Evolutionary conservation across 1,140 invertebrate species (phyloP).

Genomic region (Acarapis woodi): DNA sequence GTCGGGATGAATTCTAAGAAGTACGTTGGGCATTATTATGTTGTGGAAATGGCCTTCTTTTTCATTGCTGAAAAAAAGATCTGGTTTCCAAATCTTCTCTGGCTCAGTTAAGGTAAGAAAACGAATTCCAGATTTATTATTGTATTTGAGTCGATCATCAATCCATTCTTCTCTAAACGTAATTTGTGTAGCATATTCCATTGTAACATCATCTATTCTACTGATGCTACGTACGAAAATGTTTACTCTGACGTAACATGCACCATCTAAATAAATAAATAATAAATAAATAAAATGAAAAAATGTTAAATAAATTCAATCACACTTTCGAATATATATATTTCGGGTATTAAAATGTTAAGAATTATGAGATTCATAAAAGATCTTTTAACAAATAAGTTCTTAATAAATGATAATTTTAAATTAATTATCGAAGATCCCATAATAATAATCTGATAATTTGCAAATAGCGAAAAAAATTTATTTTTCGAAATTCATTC

Average conservation of each 20-base stretch:
- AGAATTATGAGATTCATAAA: too few relatives aligned
- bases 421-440: too few relatives aligned
- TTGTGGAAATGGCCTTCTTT: conserved; percentile 6
- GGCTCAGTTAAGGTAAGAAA: conserved; percentile 4
- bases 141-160: conserved; percentile 2
- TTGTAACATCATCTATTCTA: conserved; percentile 22
- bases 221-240: conserved; percentile 21
- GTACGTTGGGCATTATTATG: conserved; percentile 6
- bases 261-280: conserved; percentile 15
- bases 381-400: too few relatives aligned
- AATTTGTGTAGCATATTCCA: conserved; percentile 12
- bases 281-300: too few relatives aligned
- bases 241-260: conserved; percentile 20
- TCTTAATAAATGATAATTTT: too few relatives aligned
- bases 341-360: too few relatives aligned
- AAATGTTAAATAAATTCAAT: too few relatives aligned
- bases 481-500: too few relatives aligned
- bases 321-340: too few relatives aligned
- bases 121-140: conserved; percentile 3
- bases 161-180: conserved; percentile 9
- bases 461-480: too few relatives aligned
- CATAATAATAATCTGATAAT: too few relatives aligned
- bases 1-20: conserved; percentile 3
- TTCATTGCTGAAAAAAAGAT: conserved; percentile 10
- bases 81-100: conserved; percentile 9